These are phyloP conservation scores for Sorex fumeus DNA, from an alignment of 2,113 vertebrate species.

Conservation along the genomic window DNA sequence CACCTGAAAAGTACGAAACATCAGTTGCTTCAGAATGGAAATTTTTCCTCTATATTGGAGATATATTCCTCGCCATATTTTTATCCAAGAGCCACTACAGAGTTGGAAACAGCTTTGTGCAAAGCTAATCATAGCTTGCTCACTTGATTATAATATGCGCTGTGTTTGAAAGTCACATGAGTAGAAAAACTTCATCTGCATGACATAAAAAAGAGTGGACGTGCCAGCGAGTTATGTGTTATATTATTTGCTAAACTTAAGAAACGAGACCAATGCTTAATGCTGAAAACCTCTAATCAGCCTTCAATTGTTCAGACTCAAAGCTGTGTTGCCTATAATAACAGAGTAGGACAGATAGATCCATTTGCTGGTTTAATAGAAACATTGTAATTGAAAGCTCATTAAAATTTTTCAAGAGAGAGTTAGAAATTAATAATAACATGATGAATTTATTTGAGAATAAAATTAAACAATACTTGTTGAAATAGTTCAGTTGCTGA, in stretches of 20 bases:
- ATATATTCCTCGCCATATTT: slow-evolving; percentile 60
- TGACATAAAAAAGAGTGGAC: slow-evolving; percentile 56
- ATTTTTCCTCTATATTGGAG: slow-evolving; percentile 42
- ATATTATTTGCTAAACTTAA: slow-evolving; percentile 77
- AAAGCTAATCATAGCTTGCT: slow-evolving; percentile 78
- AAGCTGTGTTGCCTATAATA: slow-evolving; percentile 69
- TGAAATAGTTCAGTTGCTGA: slow-evolving; percentile 30
- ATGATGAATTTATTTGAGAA: slow-evolving; percentile 30
- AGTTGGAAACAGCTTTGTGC: slow-evolving; percentile 47
- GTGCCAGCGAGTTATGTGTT: slow-evolving; percentile 78
- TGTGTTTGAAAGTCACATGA: slow-evolving; percentile 56
- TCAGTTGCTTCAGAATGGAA: slow-evolving; percentile 56
- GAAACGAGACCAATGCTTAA: slow-evolving; percentile 60
- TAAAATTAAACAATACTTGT: slow-evolving; percentile 34
- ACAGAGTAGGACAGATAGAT: slow-evolving; percentile 14
- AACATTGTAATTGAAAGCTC: slow-evolving; percentile 64
- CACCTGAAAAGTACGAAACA: slow-evolving; percentile 24
- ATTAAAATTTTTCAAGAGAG: slow-evolving; percentile 31
- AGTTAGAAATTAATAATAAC: slow-evolving; percentile 70
- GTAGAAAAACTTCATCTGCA: slow-evolving; percentile 49
- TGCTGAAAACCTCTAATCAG: slow-evolving; percentile 79
- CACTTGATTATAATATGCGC: slow-evolving; percentile 70
- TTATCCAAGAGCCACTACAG: slow-evolving; percentile 2
- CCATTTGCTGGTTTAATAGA: slow-evolving; percentile 58
- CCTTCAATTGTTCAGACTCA: slow-evolving; percentile 64